phyloP scores from a whole-genome alignment of 2,888 invertebrate genomes.

The Pseudoips prasinana region DNA sequence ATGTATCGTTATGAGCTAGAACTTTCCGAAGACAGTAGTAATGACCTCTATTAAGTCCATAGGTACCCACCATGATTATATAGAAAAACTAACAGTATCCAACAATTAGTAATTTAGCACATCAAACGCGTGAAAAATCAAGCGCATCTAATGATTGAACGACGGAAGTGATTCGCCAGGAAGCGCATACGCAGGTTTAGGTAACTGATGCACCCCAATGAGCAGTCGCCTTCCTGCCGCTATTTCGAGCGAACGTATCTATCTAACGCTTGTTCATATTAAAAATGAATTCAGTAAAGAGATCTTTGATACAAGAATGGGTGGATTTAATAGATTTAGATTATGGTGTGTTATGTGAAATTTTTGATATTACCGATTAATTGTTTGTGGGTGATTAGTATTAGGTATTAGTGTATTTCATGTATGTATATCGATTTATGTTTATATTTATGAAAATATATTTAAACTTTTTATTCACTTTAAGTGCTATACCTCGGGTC shows the following conservation, averaged over 20 bases:
- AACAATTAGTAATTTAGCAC: too few relatives aligned
- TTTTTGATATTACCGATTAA: slow-evolving; percentile 9
- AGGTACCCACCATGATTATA: too few relatives aligned
- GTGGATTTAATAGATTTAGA: slow-evolving; percentile 37
- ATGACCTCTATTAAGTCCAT: too few relatives aligned
- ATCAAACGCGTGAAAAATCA: slow-evolving; percentile 37
- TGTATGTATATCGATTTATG: slow-evolving; percentile 3
- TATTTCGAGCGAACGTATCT: slow-evolving; percentile 38
- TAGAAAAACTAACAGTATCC: too few relatives aligned
- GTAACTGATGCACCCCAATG: slow-evolving; percentile 53
- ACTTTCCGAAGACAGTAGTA: too few relatives aligned
- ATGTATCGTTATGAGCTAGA: too few relatives aligned
- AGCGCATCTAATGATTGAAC: slow-evolving; percentile 53
- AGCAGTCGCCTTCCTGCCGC: slow-evolving; percentile 47
- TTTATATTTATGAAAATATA: too few relatives aligned
- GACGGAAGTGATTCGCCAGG: slow-evolving; percentile 52
- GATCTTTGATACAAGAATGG: slow-evolving; percentile 40
- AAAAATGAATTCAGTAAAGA: slow-evolving; percentile 46
- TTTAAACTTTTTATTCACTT: too few relatives aligned
- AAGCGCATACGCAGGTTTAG: slow-evolving; percentile 53
- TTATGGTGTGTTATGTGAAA: slow-evolving; percentile 36
- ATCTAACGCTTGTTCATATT: not conserved
- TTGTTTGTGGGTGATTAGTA: slow-evolving; percentile 7
- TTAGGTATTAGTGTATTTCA: slow-evolving; percentile 11
- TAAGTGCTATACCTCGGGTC: too few relatives aligned